Conservation (phyloP, 2,113 vertebrate genomes). For the Craseonycteris thonglongyai region DNA sequence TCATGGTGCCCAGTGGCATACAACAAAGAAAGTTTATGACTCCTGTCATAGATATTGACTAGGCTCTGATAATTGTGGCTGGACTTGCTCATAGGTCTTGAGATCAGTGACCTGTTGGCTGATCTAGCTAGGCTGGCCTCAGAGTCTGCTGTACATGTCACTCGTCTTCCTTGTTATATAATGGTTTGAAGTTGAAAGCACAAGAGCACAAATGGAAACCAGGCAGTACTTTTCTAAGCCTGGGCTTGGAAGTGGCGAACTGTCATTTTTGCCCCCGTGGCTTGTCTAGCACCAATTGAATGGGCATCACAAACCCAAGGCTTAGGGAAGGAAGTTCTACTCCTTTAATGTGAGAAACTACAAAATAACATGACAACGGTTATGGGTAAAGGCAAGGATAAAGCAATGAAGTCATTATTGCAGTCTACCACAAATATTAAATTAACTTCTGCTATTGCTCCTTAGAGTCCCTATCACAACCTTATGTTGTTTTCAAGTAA, state of each 20-base stretch:
- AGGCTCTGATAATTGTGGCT: background rate
- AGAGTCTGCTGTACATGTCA: fast-evolving
- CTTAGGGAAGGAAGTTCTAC: background rate
- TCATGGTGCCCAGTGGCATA: background rate
- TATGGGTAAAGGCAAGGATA: background rate
- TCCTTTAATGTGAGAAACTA: background rate
- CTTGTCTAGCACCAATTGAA: background rate
- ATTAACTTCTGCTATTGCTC: fast-evolving
- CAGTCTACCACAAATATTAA: background rate
- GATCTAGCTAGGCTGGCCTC: background rate
- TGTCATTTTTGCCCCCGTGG: background rate
- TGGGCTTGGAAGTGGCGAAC: background rate
- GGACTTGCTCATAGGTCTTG: background rate
- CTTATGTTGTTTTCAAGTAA: background rate
- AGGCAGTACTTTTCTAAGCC: background rate
- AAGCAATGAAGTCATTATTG: background rate
- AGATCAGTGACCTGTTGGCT: background rate
- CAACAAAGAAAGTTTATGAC: background rate
- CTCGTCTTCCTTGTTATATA: background rate
- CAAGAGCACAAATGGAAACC: background rate
- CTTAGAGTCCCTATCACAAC: background rate
- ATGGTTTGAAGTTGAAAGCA: fast-evolving
- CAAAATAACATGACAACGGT: background rate
- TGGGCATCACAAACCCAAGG: fast-evolving
- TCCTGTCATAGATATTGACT: background rate